A percentile compares a stretch with the other conserved stretches of the same genome.
These are phyloP conservation scores for Paramormyrops kingsleyae DNA, from an alignment of 2,113 vertebrate genomes.

Conservation along the genomic window DNA sequence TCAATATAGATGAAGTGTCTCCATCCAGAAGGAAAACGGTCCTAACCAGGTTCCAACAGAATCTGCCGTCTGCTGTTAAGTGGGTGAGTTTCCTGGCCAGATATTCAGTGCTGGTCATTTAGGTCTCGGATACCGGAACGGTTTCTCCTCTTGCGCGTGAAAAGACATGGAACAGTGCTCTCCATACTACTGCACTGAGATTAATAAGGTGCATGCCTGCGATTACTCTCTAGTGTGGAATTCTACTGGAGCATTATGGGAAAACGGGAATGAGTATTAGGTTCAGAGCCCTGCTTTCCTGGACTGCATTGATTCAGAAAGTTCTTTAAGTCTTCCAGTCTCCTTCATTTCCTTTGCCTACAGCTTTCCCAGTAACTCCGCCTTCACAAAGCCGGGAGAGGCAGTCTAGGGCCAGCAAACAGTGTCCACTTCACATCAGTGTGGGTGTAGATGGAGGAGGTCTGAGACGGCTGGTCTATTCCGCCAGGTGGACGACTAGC, in stretches of 20 bases:
- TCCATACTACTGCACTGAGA: background rate
- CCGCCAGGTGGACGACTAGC: background rate
- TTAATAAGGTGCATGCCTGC: background rate
- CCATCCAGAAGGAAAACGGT: background rate
- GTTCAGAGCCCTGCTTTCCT: background rate
- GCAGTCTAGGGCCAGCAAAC: background rate
- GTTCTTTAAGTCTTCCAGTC: background rate
- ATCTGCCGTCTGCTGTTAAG: background rate
- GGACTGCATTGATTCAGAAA: background rate
- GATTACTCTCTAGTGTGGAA: background rate
- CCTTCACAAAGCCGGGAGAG: slow-evolving; percentile 26
- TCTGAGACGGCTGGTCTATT: background rate
- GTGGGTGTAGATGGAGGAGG: background rate
- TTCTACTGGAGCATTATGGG: background rate
- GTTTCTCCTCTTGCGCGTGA: background rate
- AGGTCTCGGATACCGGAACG: background rate
- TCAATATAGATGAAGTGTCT: background rate
- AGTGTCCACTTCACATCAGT: background rate
- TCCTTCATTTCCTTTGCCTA: background rate
- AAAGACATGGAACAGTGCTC: background rate
- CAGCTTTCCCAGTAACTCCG: background rate
- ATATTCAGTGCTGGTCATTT: background rate
- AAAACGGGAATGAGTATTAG: background rate
- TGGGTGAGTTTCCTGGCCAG: background rate
- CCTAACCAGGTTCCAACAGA: background rate